A percentile compares a stretch with the other conserved stretches of the same genome.
Evolutionary conservation across 2,797 vertebrate species (phyloP).

Genomic region (Cirrhinus molitorella): DNA sequence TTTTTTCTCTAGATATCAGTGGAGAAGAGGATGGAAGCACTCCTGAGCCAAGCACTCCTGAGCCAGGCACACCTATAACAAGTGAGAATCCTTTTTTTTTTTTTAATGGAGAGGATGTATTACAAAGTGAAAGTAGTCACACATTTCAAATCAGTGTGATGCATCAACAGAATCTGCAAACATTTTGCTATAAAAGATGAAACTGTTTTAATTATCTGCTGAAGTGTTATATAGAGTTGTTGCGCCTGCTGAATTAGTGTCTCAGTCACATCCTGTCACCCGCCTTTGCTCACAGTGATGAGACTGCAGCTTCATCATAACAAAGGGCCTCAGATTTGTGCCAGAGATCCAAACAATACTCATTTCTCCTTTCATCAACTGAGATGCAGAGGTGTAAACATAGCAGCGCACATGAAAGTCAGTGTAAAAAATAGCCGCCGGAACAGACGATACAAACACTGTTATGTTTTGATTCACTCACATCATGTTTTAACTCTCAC

Average conservation of each 20-base stretch:
- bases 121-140: slow-evolving; percentile 19
- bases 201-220: not conserved
- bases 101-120: slow-evolving; percentile 40
- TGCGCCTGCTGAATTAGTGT: slow-evolving; percentile 63
- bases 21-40: slow-evolving; percentile 83
- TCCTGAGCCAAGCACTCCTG: slow-evolving; percentile 62
- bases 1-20: slow-evolving; percentile 72
- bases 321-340: slow-evolving; percentile 66
- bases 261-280: slow-evolving; percentile 67
- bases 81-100: slow-evolving; percentile 68
- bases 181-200: not conserved
- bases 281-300: slow-evolving; percentile 53
- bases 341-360: slow-evolving; percentile 72
- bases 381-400: slow-evolving; percentile 66
- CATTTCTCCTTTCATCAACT: slow-evolving; percentile 67
- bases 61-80: slow-evolving; percentile 64
- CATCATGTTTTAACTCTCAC: not conserved
- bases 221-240: slow-evolving; percentile 14
- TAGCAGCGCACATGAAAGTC: slow-evolving; percentile 65
- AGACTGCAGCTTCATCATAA: slow-evolving; percentile 68
- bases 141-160: not conserved
- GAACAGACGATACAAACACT: slow-evolving; percentile 45
- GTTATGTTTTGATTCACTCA: slow-evolving; percentile 58
- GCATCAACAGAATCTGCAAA: not conserved
- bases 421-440: slow-evolving; percentile 62